Evolutionary conservation across 2,797 vertebrate species (phyloP).

Genomic region (Anguilla marmorata): DNA sequence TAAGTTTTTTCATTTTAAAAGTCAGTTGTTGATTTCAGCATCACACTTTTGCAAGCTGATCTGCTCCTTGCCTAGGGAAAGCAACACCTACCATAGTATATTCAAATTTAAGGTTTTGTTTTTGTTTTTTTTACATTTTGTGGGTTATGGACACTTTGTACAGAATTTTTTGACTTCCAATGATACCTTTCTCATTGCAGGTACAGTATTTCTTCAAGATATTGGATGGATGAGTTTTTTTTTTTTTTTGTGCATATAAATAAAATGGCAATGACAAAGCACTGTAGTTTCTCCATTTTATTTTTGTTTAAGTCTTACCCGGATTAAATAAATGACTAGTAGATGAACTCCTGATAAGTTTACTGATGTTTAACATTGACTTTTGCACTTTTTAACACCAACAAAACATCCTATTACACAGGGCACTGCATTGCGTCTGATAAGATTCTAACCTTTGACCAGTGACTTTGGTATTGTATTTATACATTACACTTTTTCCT

Average conservation of each 20-base stretch:
- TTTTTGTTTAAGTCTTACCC: constrained; percentile 76
- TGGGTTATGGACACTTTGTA: neutral
- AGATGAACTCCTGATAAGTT: constrained; percentile 73
- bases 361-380: constrained; percentile 82
- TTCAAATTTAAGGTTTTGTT: neutral
- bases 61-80: neutral
- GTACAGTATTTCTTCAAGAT: constrained; percentile 98
- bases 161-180: neutral
- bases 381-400: constrained; percentile 73
- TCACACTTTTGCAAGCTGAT: neutral
- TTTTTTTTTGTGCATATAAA: constrained; percentile 16
- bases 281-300: constrained; percentile 78
- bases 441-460: constrained; percentile 78
- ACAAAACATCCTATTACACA: constrained; percentile 80
- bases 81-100: neutral
- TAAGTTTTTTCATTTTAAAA: neutral
- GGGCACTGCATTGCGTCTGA: constrained; percentile 83
- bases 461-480: constrained; percentile 96
- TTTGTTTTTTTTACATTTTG: neutral
- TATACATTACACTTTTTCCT: constrained; percentile 94
- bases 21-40: neutral
- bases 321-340: constrained; percentile 81
- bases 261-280: constrained; percentile 37
- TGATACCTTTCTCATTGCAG: constrained; percentile 59
- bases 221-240: constrained; percentile 76